Percentiles rank a stretch among this genome's conserved stretches.
phyloP scores from a whole-genome alignment of 2,113 vertebrate species.

The Phalacrocorax brasilianus region DNA sequence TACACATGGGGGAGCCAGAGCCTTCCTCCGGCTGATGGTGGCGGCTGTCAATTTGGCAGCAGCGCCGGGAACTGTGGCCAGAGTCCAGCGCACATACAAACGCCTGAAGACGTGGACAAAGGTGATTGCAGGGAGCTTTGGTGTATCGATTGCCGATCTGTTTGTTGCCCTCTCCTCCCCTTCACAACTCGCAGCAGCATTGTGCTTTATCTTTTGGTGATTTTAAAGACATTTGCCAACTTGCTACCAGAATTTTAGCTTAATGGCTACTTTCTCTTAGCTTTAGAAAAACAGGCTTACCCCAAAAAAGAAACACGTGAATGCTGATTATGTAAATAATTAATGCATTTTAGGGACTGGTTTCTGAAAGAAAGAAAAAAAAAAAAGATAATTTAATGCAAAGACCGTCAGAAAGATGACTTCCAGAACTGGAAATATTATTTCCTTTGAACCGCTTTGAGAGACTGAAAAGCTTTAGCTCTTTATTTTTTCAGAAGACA shows the following conservation, averaged over 20 bases:
- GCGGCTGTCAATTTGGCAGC: neutral
- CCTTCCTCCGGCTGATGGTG: neutral
- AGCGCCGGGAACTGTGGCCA: neutral
- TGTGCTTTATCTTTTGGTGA: neutral
- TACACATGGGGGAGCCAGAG: constrained; percentile 64
- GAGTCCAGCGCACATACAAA: neutral
- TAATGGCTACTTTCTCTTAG: neutral
- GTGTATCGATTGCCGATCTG: neutral
- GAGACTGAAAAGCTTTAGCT: neutral
- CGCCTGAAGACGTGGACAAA: neutral
- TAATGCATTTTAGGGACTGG: neutral
- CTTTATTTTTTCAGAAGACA: neutral
- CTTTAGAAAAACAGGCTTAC: neutral
- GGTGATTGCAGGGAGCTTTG: neutral
- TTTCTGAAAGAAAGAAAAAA: neutral
- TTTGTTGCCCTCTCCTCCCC: neutral
- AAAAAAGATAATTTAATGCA: neutral
- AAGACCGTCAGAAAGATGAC: neutral
- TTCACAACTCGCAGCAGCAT: neutral
- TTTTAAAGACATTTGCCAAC: neutral
- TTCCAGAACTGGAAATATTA: constrained; percentile 16
- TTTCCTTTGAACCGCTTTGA: constrained; percentile 43
- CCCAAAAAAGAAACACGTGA: neutral
- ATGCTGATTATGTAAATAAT: constrained; percentile 6
- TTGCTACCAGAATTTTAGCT: neutral